These are phyloP conservation scores for Lophura swinhoii DNA, from an alignment of 2,797 vertebrate species.

Conservation along the genomic window DNA sequence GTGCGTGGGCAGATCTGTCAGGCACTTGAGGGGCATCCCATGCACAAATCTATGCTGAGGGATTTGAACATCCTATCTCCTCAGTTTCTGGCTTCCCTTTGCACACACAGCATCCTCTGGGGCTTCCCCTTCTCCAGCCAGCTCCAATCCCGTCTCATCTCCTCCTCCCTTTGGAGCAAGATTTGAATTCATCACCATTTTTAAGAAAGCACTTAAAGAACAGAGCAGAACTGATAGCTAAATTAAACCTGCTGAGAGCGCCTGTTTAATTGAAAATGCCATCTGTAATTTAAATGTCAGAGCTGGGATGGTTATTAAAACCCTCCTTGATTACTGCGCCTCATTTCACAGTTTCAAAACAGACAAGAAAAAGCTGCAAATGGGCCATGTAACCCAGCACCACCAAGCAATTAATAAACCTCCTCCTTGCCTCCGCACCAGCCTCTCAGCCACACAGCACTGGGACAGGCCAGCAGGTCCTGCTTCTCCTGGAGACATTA, in stretches of 20 bases:
- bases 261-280: slow-evolving; percentile 83
- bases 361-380: slow-evolving; percentile 70
- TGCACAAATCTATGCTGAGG: neutral
- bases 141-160: neutral
- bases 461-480: neutral
- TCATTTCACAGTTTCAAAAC: slow-evolving; percentile 81
- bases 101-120: neutral
- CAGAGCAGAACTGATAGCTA: slow-evolving; percentile 79
- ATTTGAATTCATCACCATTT: slow-evolving; percentile 63
- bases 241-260: slow-evolving; percentile 79
- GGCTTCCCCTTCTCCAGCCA: neutral
- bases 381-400: slow-evolving; percentile 44
- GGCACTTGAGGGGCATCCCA: neutral
- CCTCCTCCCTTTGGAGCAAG: slow-evolving; percentile 16
- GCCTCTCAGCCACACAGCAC: neutral
- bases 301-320: slow-evolving; percentile 70
- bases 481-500: neutral
- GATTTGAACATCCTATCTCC: neutral
- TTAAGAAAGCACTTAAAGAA: slow-evolving; percentile 75
- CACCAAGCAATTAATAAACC: slow-evolving; percentile 44
- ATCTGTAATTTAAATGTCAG: slow-evolving; percentile 85
- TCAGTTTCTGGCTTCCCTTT: neutral
- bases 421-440: neutral
- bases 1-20: accelerated
- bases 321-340: slow-evolving; percentile 66